These are phyloP conservation scores for Drosophila micromelanica DNA, from an alignment of 1,140 invertebrate genomes.

Conservation along the genomic window DNA sequence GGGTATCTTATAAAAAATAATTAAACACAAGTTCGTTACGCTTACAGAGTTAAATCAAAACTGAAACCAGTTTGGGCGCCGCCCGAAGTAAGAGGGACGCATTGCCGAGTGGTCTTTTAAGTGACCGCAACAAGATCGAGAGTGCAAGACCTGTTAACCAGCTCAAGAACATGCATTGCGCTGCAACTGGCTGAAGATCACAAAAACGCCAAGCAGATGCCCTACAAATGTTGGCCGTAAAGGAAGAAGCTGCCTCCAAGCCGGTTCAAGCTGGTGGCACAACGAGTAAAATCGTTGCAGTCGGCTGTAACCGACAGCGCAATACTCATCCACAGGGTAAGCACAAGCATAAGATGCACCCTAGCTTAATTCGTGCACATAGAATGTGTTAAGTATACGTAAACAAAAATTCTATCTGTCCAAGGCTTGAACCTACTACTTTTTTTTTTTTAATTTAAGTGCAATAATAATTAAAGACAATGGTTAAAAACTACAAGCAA, in stretches of 20 bases:
- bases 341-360: too few species aligned
- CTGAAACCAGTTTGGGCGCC: constrained; percentile 71
- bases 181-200: constrained; percentile 46
- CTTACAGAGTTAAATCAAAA: constrained; percentile 56
- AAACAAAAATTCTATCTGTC: too few species aligned
- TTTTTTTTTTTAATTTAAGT: too few species aligned
- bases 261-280: neutral
- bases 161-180: constrained; percentile 46
- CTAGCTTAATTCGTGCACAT: too few species aligned
- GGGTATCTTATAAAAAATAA: constrained; percentile 52
- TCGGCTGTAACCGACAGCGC: too few species aligned
- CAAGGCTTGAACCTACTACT: too few species aligned
- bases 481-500: too few species aligned
- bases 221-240: constrained; percentile 61
- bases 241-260: constrained; percentile 10
- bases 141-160: constrained; percentile 37
- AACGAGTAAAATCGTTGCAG: neutral
- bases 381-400: too few species aligned
- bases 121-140: constrained; percentile 69
- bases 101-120: constrained; percentile 3
- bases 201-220: constrained; percentile 54
- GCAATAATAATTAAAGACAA: too few species aligned
- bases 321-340: too few species aligned
- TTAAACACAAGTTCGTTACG: constrained; percentile 49
- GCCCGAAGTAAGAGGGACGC: constrained; percentile 26